Evolutionary conservation across 1,140 invertebrate genomes (phyloP), one percentile per base, ranked within the genome.

Genomic region (Stratiolaelaps scimitus): DNA sequence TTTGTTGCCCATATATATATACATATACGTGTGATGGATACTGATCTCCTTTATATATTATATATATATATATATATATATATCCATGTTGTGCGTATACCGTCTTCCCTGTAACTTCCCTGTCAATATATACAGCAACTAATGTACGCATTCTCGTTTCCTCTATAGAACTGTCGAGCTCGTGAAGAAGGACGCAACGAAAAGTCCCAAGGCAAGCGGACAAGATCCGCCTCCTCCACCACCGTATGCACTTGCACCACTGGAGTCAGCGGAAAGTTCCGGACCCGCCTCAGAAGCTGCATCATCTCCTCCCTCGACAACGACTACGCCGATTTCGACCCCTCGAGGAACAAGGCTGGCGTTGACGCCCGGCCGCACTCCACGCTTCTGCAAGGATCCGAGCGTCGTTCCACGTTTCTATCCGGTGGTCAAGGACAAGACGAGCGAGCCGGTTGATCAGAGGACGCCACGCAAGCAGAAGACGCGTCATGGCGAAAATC

Each of bases 401-500:
- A 71, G 76, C 43, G 71, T 71, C n/a, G 74, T 75, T 17, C 79
- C 83, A n/a, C 80, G 91, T 43, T 97, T 95, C 80, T 97, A 92
- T 76, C 90, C 91, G 1, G 90, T 94, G 6, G 85, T 86, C n/a
- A 93, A 93, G 77, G 86, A 89, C 45, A 69, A 71, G n/a, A 64
- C 67, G 2, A 80, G 82, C 65, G 74, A 78, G 7, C 76, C 73
- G 43, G 70, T 74, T 10, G 75, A 76, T 73, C 73, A 88, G 80
- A 69, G 78, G 73, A 76, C 81, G 20, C 80, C 76, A 67, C 79
- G 89, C 17, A 94, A 94, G 77, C 81, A 88, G 66, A 95, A 95
- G 79, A 93, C 90, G 2, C 80, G 87, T 40, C 89, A 95, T 75
- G 91, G 87, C 69, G 85, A 83, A 92, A 95, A 66, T 80, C 90